Percentiles rank a stretch among this genome's conserved stretches.
These are phyloP conservation scores for Trissonchulus latispiculum DNA, from an alignment of 2,888 invertebrate species.

Conservation along the genomic window DNA sequence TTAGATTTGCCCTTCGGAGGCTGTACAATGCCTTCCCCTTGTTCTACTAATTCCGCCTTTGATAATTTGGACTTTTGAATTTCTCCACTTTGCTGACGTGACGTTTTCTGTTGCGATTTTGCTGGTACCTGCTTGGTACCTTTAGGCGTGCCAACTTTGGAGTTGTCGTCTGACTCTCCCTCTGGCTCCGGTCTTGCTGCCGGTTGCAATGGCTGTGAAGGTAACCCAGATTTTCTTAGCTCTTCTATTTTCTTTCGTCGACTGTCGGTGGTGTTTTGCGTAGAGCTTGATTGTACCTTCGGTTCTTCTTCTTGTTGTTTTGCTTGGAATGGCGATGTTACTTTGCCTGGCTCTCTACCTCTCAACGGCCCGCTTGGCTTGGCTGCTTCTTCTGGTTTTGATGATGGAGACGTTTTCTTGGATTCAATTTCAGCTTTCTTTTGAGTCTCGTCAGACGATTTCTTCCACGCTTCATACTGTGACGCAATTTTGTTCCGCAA, in stretches of 20 bases:
- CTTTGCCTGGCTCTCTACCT: background rate
- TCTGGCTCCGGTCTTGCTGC: background rate
- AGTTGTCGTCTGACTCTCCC: background rate
- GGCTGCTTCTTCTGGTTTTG: background rate
- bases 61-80: background rate
- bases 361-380: background rate
- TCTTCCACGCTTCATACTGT: background rate
- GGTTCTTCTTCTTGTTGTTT: too few species aligned
- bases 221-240: background rate
- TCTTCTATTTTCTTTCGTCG: background rate
- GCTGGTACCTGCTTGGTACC: background rate
- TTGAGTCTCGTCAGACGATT: background rate
- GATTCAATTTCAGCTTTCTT: background rate
- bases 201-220: background rate
- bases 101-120: background rate
- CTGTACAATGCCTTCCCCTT: background rate
- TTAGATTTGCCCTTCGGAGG: background rate
- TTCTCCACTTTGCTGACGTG: background rate
- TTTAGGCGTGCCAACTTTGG: background rate
- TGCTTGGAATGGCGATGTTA: background rate
- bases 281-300: background rate
- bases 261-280: too few species aligned
- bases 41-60: constrained; percentile 15
- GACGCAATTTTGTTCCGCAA: background rate
- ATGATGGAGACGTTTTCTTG: background rate